phyloP scores from a whole-genome alignment of 2,113 vertebrate species.

The Pachypanchax playfairii region DNA sequence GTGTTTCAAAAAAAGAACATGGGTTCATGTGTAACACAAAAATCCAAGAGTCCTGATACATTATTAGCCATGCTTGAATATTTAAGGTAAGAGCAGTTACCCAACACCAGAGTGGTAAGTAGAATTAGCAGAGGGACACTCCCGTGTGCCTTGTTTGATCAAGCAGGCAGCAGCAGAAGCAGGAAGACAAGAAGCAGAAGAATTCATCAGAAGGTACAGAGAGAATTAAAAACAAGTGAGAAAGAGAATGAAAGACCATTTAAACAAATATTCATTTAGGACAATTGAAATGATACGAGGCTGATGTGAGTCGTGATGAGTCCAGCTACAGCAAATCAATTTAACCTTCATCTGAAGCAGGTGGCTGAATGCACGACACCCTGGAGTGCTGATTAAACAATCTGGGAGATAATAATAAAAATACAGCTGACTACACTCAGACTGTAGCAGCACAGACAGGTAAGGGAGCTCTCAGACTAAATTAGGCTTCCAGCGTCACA shows the following conservation, averaged over 20 bases:
- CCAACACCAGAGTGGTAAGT: conserved; percentile 29
- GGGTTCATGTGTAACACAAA: no score
- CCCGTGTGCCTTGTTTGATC: conserved; percentile 24
- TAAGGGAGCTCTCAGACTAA: conserved; percentile 47
- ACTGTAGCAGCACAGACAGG: conserved; percentile 38
- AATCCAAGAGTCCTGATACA: conserved; percentile 22
- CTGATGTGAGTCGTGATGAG: conserved; percentile 19
- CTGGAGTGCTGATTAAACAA: conserved; percentile 62
- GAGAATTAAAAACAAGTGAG: neutral
- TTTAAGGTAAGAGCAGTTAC: conserved; percentile 47
- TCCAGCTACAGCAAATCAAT: conserved; percentile 26
- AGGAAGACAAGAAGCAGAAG: conserved; percentile 28
- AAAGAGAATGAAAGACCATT: neutral
- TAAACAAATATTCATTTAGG: conserved; percentile 8
- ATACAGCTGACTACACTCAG: conserved; percentile 55
- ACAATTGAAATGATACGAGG: conserved; percentile 29
- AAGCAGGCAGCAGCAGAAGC: conserved; percentile 40
- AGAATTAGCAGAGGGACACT: conserved; percentile 39
- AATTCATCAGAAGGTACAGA: conserved; percentile 37
- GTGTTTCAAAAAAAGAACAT: conserved; percentile 14
- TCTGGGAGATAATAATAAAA: conserved; percentile 50
- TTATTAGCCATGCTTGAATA: neutral
- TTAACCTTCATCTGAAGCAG: conserved; percentile 42
- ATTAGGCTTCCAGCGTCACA: conserved; percentile 41
- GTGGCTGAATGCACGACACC: conserved; percentile 49